Conservation (phyloP, 2,113 vertebrate genomes). For the Balaeniceps rex region DNA sequence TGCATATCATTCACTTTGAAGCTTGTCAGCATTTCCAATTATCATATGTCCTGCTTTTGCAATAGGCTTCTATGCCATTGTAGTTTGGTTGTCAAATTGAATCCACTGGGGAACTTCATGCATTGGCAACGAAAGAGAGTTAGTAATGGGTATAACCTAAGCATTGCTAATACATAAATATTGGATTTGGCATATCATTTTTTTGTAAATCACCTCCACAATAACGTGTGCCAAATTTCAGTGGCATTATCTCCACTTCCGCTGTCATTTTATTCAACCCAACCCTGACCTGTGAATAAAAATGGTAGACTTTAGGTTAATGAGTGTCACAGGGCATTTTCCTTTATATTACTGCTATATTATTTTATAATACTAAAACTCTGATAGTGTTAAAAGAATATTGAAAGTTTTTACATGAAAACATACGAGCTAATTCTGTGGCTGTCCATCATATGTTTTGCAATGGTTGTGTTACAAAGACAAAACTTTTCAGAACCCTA, state of each 20-base stretch:
- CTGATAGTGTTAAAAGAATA: neutral
- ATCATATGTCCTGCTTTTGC: neutral
- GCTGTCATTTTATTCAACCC: neutral
- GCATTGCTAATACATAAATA: neutral
- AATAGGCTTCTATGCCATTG: neutral
- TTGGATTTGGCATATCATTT: neutral
- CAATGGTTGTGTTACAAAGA: neutral
- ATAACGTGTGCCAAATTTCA: neutral
- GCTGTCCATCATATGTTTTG: neutral
- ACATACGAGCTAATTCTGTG: neutral
- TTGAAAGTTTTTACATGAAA: neutral
- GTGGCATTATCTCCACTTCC: neutral
- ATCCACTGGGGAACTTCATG: neutral
- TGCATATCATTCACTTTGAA: neutral
- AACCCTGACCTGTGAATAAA: neutral
- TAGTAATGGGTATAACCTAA: neutral
- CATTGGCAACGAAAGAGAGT: neutral
- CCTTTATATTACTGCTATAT: neutral
- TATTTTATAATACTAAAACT: neutral
- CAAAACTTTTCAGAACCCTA: neutral
- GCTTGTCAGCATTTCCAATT: neutral
- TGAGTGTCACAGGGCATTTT: neutral
- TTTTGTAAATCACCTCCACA: neutral
- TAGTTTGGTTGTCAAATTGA: neutral
- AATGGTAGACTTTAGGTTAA: neutral